phyloP scores from a whole-genome alignment of 2,113 vertebrate species.

The Okapia johnstoni region DNA sequence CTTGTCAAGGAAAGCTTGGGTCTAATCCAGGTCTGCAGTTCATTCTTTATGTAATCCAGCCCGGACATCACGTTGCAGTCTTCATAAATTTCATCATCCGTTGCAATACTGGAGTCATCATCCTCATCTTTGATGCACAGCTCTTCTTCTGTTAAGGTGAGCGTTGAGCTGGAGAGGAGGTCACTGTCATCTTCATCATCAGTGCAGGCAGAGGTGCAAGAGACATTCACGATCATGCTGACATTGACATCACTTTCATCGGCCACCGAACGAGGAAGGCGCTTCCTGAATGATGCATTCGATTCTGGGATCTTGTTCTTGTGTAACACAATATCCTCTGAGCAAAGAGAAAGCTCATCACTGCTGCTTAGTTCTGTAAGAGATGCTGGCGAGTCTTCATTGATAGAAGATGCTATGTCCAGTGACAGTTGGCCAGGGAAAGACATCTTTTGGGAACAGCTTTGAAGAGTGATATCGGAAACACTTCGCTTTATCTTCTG shows the following conservation, averaged over 20 bases:
- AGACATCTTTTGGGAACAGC: constrained; percentile 84
- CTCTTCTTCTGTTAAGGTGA: constrained; percentile 98
- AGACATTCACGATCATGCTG: constrained; percentile 98
- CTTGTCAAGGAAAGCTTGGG: constrained; percentile 83
- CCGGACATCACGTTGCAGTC: constrained; percentile 89
- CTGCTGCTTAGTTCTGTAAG: constrained; percentile 94
- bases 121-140: constrained; percentile 90
- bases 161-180: constrained; percentile 96
- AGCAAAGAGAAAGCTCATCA: constrained; percentile 92
- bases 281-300: constrained; percentile 87
- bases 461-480: constrained; percentile 93
- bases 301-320: constrained; percentile 87
- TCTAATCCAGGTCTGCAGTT: constrained; percentile 92
- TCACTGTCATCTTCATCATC: constrained; percentile 98
- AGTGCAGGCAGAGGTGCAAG: constrained; percentile 94
- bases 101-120: constrained; percentile 88
- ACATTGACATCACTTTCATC: constrained; percentile 92
- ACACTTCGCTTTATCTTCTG: constrained; percentile 94
- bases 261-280: constrained; percentile 81
- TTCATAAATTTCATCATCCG: constrained; percentile 91
- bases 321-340: constrained; percentile 89
- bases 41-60: constrained; percentile 93
- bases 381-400: constrained; percentile 91
- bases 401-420: constrained; percentile 86
- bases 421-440: constrained; percentile 76